Percentiles rank a stretch among this genome's conserved stretches.
phyloP scores from a whole-genome alignment of 2,113 vertebrate genomes.

The Anas platyrhynchos region DNA sequence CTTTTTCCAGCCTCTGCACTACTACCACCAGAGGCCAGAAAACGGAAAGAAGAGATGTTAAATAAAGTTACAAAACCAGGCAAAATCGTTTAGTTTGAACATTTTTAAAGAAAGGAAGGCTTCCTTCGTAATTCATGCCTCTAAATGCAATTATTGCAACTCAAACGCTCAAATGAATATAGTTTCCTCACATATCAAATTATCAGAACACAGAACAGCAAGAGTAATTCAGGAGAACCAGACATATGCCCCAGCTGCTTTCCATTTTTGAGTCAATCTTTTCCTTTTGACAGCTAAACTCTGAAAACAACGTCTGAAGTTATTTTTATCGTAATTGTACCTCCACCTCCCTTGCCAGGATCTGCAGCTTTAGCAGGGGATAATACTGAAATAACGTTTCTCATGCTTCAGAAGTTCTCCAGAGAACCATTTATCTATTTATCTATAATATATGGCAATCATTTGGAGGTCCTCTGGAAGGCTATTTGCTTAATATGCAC shows the following conservation, averaged over 20 bases:
- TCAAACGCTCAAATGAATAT: neutral
- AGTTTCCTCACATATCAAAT: neutral
- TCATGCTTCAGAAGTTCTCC: neutral
- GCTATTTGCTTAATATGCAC: neutral
- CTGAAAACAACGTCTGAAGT: neutral
- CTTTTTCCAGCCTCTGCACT: neutral
- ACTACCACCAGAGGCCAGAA: neutral
- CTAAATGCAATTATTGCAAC: neutral
- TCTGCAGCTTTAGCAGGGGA: neutral
- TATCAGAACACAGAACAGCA: neutral
- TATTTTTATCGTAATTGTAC: neutral
- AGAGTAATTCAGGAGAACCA: neutral
- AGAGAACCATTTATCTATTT: neutral
- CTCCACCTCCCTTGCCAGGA: neutral
- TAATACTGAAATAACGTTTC: neutral
- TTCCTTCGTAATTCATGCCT: neutral
- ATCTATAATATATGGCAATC: accelerated
- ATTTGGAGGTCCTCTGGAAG: neutral
- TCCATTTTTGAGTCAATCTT: neutral
- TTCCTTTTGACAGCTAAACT: neutral
- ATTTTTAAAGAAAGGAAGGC: neutral
- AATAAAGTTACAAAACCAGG: neutral
- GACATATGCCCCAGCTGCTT: neutral
- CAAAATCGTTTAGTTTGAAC: neutral
- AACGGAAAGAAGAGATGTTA: neutral